Base-by-base conservation (phyloP, 2,797 vertebrate species). In the Danio jaintianensis region DNA sequence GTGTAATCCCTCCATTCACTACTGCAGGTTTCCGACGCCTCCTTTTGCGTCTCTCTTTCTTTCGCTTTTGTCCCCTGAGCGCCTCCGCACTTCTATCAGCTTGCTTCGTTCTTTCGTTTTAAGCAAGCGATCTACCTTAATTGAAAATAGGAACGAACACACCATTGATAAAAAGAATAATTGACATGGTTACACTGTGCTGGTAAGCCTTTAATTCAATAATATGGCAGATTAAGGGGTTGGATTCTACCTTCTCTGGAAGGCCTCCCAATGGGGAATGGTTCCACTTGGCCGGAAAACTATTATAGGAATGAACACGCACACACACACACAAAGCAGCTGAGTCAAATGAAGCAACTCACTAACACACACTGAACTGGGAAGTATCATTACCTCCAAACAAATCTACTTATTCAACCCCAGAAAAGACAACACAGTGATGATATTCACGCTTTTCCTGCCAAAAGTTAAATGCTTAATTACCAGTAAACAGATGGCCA, bases 151-250 rank as follows among this genome's bases (percentile, higher is more conserved):
- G 85, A 91, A 76, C 83, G 85, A 90, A 83, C 83, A 85, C 77
- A 38, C 52, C 81, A 87, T 55, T 92, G 82, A 91, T 89, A 92
- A 55, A 74, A 71, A 87, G 85, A 92, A 90, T 91, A 93, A 91
- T 83, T 89, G 87, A 89, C 84, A 88, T 84, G 87, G 84, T 90
- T 76, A 79, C 85, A 79, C 85, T 84, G 84, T 89, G 81, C 82
- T 88, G 81, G 69, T 92, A 92, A 93, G 88, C 85, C 85, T 90
- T 90, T 91, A 91, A 93, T 93, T 93, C 85, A 93, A 92, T 93
- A 91, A 92, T 89, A 89, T 87, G 89, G 90, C 83, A 92, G 90
- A 92, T 93, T 92, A 93, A 84, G 74, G 86, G 83, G 85, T 91
- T 89, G 90, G 89, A 88, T 90, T 89, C 85, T 84, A 90, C 90